Evolutionary conservation across 2,797 vertebrate genomes (phyloP), one percentile per base, ranked within the genome.

Genomic region (Brachyrhaphis roseni): DNA sequence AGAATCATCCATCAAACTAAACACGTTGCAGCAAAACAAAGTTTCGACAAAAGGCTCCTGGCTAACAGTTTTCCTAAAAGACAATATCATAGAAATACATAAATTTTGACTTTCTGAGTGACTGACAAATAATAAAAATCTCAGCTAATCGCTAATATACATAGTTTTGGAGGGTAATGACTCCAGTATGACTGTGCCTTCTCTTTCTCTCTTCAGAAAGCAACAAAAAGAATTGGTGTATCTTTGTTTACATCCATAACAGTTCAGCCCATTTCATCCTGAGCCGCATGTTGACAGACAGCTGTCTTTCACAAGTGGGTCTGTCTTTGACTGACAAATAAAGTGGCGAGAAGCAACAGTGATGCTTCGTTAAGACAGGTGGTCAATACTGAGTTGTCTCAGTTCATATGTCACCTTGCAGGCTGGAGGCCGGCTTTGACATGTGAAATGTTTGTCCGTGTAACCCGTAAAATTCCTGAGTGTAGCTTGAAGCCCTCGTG

Each of bases 241-340:
- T 79, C 78, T 77, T 83, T 84, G 77, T 82, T 85, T 66, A 49
- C 82, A 83, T 84, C 81, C 74, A 74, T 71, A 47, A 13, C 57
- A 59, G 57, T 49, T 80, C 57, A 79, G 84, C 53, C 80, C 36
- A 49, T 62, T 82, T 85, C 64, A 84, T 55, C 80, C 74, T 10
- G 13, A 84, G 85, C 72, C 55, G 81, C 82, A 62, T 68, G n/a
- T 7, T 89, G 90, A 90, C 80, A 84, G 89, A 88, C 81, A 82
- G 71, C 82, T 68, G 85, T 81, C 87, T 57, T 41, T 16, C 18
- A 84, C 71, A 15, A 28, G 81, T 8, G 53, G 46, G 77, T 84
- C 78, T 77, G 72, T 71, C 91, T 88, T 15, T 89, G 82, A 89
- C 86, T 84, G 91, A 91, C 92, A 89, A 88, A 90, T 83, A 89